phyloP scores from a whole-genome alignment of 2,113 vertebrate genomes.

The Myotis brandtii region DNA sequence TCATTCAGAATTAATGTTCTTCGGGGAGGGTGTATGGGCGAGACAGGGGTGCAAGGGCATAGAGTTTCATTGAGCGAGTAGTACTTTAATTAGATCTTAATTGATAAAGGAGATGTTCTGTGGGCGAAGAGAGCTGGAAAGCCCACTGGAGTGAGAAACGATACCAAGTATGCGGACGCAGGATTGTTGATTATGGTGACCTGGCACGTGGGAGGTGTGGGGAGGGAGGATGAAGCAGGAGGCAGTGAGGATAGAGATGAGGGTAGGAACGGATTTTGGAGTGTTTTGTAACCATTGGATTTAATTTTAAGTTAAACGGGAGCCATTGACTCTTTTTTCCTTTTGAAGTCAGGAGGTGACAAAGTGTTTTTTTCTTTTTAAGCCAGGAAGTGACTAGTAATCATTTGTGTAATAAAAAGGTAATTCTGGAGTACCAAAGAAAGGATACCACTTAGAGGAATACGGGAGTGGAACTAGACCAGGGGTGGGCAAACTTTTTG shows the following conservation, averaged over 20 bases:
- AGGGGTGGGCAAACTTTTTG: too few species aligned
- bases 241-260: neutral
- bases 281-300: neutral
- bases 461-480: neutral
- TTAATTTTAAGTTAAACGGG: constrained; percentile 12
- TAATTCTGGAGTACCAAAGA: neutral
- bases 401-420: neutral
- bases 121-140: neutral
- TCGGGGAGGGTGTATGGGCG: neutral
- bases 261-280: neutral
- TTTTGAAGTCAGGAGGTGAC: neutral
- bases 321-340: neutral
- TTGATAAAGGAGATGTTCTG: neutral
- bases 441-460: neutral
- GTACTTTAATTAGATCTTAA: constrained; percentile 1
- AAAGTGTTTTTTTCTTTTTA: neutral
- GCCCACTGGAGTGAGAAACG: neutral
- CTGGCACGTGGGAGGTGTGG: neutral
- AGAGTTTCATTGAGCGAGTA: neutral
- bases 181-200: neutral
- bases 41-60: neutral
- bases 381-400: neutral
- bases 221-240: neutral
- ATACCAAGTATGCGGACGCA: neutral
- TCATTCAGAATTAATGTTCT: neutral